Evolutionary conservation across 2,113 vertebrate genomes (phyloP).

Genomic region (Larimichthys crocea): DNA sequence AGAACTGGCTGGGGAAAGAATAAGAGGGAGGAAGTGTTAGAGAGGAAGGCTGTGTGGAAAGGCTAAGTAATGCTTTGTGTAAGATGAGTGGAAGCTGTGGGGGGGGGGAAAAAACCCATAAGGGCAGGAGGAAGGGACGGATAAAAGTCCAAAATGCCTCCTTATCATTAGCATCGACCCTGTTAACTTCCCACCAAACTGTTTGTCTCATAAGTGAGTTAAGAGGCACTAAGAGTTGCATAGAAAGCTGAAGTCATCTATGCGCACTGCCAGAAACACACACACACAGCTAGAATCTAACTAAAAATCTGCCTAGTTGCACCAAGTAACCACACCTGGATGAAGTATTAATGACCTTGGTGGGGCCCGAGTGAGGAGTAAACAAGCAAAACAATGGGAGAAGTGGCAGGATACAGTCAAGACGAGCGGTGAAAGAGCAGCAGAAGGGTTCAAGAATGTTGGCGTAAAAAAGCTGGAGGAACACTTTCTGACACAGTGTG

Average conservation of each 20-base stretch:
- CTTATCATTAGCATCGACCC: conserved; percentile 25
- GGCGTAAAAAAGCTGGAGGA: neutral
- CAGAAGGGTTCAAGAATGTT: neutral
- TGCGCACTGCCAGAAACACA: conserved; percentile 8
- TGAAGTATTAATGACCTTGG: conserved; percentile 59
- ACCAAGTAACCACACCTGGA: conserved; percentile 30
- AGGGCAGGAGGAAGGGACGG: conserved; percentile 22
- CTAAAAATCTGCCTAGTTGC: conserved; percentile 34
- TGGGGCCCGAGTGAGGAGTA: conserved; percentile 6
- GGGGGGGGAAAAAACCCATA: no score
- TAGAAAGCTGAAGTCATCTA: conserved; percentile 16
- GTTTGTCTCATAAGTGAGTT: conserved; percentile 48
- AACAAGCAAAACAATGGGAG: conserved; percentile 17
- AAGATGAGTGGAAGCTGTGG: conserved; percentile 25
- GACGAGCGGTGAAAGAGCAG: conserved; percentile 9
- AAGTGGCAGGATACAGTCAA: neutral
- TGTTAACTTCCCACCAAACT: conserved; percentile 39
- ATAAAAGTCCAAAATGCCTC: conserved; percentile 48
- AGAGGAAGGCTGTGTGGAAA: conserved; percentile 15
- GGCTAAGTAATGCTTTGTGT: conserved; percentile 49
- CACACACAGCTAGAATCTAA: neutral
- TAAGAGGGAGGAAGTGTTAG: conserved; percentile 19
- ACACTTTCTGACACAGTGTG: conserved; percentile 7
- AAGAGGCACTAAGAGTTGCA: conserved; percentile 49
- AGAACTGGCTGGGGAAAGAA: conserved; percentile 2